Evolutionary conservation across 2,113 vertebrate species (phyloP).

Genomic region (Eurystomus gularis): DNA sequence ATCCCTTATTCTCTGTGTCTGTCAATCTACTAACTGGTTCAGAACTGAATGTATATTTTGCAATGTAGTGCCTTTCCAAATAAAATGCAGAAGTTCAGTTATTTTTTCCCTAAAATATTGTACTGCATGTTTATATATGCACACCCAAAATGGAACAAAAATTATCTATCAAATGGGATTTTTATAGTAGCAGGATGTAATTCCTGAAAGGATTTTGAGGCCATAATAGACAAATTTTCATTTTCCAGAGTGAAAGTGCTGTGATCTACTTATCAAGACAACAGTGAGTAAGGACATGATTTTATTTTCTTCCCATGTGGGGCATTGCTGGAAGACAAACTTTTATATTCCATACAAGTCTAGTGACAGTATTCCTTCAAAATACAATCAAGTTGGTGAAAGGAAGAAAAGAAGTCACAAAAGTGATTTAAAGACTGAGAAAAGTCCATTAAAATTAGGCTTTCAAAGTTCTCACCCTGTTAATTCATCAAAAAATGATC

Average conservation of each 20-base stretch:
- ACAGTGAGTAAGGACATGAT: neutral
- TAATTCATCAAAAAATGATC: neutral
- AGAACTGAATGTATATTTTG: neutral
- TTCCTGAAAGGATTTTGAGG: neutral
- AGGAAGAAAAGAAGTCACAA: neutral
- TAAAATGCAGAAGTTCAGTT: neutral
- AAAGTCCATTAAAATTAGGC: neutral
- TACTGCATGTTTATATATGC: neutral
- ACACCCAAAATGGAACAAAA: neutral
- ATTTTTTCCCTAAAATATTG: neutral
- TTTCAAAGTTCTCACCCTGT: neutral
- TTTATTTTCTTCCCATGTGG: neutral
- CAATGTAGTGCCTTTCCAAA: neutral
- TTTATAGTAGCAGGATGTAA: neutral
- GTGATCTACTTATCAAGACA: neutral
- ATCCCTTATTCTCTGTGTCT: neutral
- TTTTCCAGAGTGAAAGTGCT: neutral
- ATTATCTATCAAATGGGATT: fast-evolving
- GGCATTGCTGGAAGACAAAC: neutral
- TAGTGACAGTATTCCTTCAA: neutral
- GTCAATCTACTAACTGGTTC: neutral
- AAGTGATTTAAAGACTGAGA: neutral
- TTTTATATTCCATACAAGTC: neutral
- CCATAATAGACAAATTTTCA: neutral
- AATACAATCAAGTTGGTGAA: neutral